Evolutionary conservation across 2,797 vertebrate genomes (phyloP), one percentile per base, ranked within the genome.

Genomic region (Mormyrus proboscirostris): DNA sequence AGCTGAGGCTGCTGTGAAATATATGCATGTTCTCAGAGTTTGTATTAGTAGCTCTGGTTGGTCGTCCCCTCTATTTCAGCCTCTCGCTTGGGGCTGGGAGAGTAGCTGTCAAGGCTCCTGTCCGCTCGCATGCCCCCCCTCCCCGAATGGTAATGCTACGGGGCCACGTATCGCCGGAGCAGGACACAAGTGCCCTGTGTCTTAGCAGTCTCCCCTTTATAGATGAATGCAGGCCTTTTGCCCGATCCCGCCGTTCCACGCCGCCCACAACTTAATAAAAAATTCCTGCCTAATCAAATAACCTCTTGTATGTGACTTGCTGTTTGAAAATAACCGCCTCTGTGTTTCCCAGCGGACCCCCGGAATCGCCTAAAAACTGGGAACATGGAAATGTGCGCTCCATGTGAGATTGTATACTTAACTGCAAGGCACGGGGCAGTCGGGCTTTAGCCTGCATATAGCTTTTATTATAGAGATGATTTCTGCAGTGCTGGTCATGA

Each of bases 211-310:
- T 93, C 89, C 92, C 90, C 92, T 93, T 49, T 94, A 95, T 95
- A 94, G 93, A 94, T 96, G 96, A 96, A 96, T 96, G 94, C 94
- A 94, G 93, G 94, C 95, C 92, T 96, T 84, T 96, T 96, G 91
- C 94, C 92, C 90, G 90, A 89, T 92, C 91, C 93, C 92, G 92
- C 93, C 93, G 93, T 29, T 88, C 93, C 92, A 92, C 94, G 93
- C 95, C 95, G 94, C 95, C 95, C 96, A 96, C 95, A 91, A 93
- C 94, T 95, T 95, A 96, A 96, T 96, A 96, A 49, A 49, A 96
- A 96, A 96, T 96, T 96, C 95, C 94, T 93, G 91, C 92, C 94
- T 95, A 95, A 96, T 96, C 96, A 96, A 96, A 96, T 95, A 96
- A 95, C 95, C 95, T 96, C 95, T 96, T 96, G 96, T 96, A 94